Conservation (phyloP, 1,140 invertebrate genomes). For the Aphaenogaster floridana region DNA sequence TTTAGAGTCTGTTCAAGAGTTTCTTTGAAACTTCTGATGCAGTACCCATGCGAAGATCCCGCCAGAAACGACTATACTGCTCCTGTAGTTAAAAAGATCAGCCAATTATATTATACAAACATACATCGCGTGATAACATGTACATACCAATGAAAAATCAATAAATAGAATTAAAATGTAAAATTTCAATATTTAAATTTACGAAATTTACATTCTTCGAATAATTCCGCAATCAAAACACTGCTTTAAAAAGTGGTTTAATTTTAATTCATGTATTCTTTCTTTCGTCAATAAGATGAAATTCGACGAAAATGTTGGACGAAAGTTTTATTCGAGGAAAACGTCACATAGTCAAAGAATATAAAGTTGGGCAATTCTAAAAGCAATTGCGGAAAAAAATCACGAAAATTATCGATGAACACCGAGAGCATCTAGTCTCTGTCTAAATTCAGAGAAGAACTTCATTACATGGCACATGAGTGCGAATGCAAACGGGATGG, state of each 20-base stretch:
- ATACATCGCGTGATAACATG: background rate
- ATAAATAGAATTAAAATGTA: background rate
- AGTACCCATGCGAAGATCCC: conserved; percentile 67
- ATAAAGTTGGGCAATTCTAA: background rate
- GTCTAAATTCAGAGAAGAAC: background rate
- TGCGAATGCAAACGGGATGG: background rate
- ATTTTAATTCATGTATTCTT: background rate
- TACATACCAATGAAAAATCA: background rate
- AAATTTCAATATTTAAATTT: conserved; percentile 10
- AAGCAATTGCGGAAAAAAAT: background rate
- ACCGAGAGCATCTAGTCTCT: background rate
- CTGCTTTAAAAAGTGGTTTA: background rate
- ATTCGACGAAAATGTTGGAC: background rate
- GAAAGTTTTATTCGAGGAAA: background rate
- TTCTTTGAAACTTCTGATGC: conserved; percentile 23
- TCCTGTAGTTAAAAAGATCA: conserved; percentile 64
- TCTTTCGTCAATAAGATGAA: background rate
- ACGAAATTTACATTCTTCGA: background rate
- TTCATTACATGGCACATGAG: background rate
- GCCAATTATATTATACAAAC: background rate
- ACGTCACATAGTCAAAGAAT: background rate
- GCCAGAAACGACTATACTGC: conserved; percentile 59
- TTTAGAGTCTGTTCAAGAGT: background rate
- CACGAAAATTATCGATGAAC: background rate
- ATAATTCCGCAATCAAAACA: background rate